phyloP scores from a whole-genome alignment of 1,140 invertebrate genomes.

The Drosophila pandora region DNA sequence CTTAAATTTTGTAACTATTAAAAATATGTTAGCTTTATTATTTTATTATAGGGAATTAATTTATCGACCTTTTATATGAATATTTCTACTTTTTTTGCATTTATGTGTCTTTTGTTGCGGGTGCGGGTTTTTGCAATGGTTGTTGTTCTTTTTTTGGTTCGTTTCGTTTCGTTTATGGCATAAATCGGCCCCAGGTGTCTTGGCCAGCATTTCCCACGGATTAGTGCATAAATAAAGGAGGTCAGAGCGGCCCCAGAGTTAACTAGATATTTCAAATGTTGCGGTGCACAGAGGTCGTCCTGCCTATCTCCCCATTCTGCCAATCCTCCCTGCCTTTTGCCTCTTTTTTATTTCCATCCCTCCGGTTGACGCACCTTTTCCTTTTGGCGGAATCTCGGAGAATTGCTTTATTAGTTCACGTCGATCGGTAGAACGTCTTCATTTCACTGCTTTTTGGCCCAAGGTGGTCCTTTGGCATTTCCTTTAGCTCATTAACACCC shows the following conservation, averaged over 20 bases:
- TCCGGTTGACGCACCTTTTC: conserved; percentile 19
- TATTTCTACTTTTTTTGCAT: background rate
- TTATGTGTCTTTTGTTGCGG: conserved; percentile 45
- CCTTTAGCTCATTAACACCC: conserved; percentile 78
- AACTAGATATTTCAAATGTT: conserved; percentile 73
- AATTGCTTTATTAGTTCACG: conserved; percentile 68
- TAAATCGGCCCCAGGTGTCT: conserved; percentile 78
- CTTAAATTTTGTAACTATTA: too few relatives aligned
- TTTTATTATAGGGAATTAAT: conserved; percentile 26
- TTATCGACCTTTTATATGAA: background rate
- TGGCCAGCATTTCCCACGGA: conserved; percentile 72
- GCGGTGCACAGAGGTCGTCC: conserved; percentile 41
- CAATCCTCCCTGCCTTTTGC: background rate
- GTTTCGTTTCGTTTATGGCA: conserved; percentile 47
- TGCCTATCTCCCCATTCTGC: background rate
- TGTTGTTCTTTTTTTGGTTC: conserved; percentile 22
- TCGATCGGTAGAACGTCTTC: conserved; percentile 36
- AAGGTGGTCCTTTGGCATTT: conserved; percentile 65
- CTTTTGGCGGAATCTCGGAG: conserved; percentile 24
- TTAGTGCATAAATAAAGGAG: conserved; percentile 81
- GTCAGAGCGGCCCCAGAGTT: conserved; percentile 58
- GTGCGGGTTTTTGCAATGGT: conserved; percentile 42
- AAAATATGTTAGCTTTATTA: background rate
- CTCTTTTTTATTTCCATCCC: conserved; percentile 9
- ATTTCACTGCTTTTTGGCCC: conserved; percentile 12